A percentile compares a stretch with the other conserved stretches of the same genome.
Conservation (phyloP, 2,888 invertebrate species). For the Chaitophorus viminalis region DNA sequence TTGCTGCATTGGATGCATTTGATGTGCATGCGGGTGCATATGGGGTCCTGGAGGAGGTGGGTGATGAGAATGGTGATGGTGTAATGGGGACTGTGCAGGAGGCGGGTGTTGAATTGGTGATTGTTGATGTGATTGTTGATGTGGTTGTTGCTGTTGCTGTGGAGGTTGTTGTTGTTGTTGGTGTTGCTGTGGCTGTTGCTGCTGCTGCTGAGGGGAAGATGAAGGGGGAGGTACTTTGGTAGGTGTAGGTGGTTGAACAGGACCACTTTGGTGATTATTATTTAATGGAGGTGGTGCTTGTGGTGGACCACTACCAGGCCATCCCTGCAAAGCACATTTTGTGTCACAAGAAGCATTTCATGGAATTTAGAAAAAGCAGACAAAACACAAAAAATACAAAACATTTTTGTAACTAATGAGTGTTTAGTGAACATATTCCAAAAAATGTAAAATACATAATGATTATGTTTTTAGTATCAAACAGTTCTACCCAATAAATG, state of each 20-base stretch:
- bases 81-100: slow-evolving; percentile 61
- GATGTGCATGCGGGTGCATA: slow-evolving; percentile 63
- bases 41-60: slow-evolving; percentile 60
- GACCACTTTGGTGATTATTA: slow-evolving; percentile 62
- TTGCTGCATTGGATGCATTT: slow-evolving; percentile 66
- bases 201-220: slow-evolving; percentile 63
- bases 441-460: slow-evolving; percentile 13
- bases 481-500: slow-evolving; percentile 26
- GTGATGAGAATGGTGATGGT: slow-evolving; percentile 62
- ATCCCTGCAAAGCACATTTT: slow-evolving; percentile 64
- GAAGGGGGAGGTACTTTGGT: slow-evolving; percentile 64
- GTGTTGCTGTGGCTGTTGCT: slow-evolving; percentile 61
- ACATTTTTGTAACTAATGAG: slow-evolving; percentile 1
- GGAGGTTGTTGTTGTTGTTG: slow-evolving; percentile 9
- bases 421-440: slow-evolving; percentile 9
- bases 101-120: slow-evolving; percentile 61
- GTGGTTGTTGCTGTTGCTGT: slow-evolving; percentile 49
- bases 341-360: slow-evolving; percentile 57
- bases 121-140: slow-evolving; percentile 56
- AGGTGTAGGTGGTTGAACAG: slow-evolving; percentile 57
- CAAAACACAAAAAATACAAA: slow-evolving; percentile 29
- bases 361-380: slow-evolving; percentile 45
- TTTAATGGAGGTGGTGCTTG: slow-evolving; percentile 64
- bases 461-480: background rate
- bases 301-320: slow-evolving; percentile 66